Base-by-base conservation (phyloP, 2,113 vertebrate genomes). In the Zosterops lateralis region DNA sequence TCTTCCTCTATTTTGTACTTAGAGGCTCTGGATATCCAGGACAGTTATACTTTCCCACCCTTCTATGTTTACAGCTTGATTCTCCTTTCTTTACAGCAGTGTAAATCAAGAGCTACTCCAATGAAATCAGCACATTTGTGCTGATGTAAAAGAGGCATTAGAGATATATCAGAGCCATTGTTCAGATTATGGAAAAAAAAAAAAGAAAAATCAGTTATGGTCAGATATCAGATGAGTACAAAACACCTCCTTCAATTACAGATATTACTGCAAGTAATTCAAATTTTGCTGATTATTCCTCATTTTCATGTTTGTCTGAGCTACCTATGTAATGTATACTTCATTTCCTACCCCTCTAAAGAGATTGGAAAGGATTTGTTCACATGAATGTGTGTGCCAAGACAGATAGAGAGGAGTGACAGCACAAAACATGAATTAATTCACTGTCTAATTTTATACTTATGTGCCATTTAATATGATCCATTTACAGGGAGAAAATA, bases 1-100 rank as follows among this genome's bases (percentile, higher is more conserved):
- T 95, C 85, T 90, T 65, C 26, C 57, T 83, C 78, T 91, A 5
- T 80, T 94, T 91, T 77, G 42, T 64, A 56, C 87, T 91, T 54
- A 12, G 53, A 87, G 56, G 74, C 72, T 77, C 61, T 51, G 61
- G 72, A 90, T 66, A 4, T 40, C 61, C n/a, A 80, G 72, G 85
- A 91, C 72, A 88, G 67, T 66, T 83, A 67, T 34, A 34, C 36
- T 64, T 77, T 62, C 21, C 72, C 78, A n/a, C 60, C 51, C 60
- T 84, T 66, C 47, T 22, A 15, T 67, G 88, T 94, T 95, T 92
- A 91, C 54, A 84, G 56, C 87, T 64, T 24, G 64, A 85, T 83
- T 67, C 64, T 80, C 89, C 72, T 53, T 80, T 64, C 44, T 85
- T 96, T 85, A 91, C 67, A 77, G 4, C 16, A 25, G 26, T 9